Evolutionary conservation across 2,888 invertebrate species (phyloP), one percentile per base, ranked within the genome.

Genomic region (Acheta domesticus): DNA sequence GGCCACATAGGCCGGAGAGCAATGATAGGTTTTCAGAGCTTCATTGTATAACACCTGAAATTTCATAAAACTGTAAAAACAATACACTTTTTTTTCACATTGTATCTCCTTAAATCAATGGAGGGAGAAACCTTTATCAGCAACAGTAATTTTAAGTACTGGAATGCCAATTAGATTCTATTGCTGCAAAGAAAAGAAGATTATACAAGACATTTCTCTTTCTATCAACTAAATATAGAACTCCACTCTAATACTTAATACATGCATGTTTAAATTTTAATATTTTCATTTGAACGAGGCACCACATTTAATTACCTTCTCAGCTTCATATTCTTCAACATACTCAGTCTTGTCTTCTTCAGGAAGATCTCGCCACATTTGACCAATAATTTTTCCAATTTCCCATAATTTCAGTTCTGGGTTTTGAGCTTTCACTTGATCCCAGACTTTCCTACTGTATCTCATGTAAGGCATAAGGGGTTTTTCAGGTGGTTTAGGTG

Each of bases 401-500:
- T 99, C 99, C 99, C 99, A 99, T 83, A 99, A 88, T 86, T 98
- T 99, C 73, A 97, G 89, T 84, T 99, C 98, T 0, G 97, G 96
- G 88, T 99, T 94, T 82, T 95, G 93, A 0, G 96, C 96, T 87
- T 99, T 98, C 0, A 99, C 98, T 83, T 93, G 92, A 88, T 98
- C 98, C 98, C 98, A 98, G 1, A 98, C 97, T 86, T 96, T 96
- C 77, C 98, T 92, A 83, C 97, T 98, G 87, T 98, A 99, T 79
- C 99, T 90, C 98, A 99, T 98, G 88, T 99, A 99, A 0, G 99
- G 99, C 94, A 98, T 96, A 50, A 99, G 90, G 0, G 99, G 99
- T 88, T 99, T 98, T 86, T 99, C 99, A 85, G 99, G 99, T 0
- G 98, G 93, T 87, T 99, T 99, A 0, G 99, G 99, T 16, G 98